phyloP scores from a whole-genome alignment of 2,113 vertebrate genomes.

The Carettochelys insculpta region DNA sequence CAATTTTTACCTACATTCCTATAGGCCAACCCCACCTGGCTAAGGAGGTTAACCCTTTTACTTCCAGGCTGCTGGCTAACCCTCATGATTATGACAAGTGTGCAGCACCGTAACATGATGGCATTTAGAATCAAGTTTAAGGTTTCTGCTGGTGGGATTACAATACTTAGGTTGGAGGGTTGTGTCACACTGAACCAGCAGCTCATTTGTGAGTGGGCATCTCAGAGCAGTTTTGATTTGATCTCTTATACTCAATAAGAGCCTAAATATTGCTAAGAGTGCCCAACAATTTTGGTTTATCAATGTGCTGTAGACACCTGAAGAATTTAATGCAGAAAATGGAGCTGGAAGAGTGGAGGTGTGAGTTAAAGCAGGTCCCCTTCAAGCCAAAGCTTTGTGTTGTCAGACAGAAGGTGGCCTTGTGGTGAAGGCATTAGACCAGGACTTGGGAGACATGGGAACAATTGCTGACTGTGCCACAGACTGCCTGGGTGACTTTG shows the following conservation, averaged over 20 bases:
- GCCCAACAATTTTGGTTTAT: conserved; percentile 22
- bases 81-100: no score
- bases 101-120: no score
- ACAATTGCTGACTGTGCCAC: background rate
- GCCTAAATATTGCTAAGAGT: conserved; percentile 27
- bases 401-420: background rate
- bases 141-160: background rate
- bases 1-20: no score
- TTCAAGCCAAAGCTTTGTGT: background rate
- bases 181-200: background rate
- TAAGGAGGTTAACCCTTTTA: no score
- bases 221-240: conserved; percentile 45
- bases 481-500: background rate
- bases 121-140: no score
- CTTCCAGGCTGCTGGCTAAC: no score
- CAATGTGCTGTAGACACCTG: background rate
- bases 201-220: conserved; percentile 3
- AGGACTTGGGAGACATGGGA: background rate
- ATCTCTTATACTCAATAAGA: conserved; percentile 27
- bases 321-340: conserved; percentile 46
- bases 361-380: conserved; percentile 5
- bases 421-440: background rate
- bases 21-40: no score
- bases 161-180: background rate
- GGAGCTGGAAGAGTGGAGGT: conserved; percentile 13